phyloP scores from a whole-genome alignment of 92 coral and sea anemone genomes.

The Umimayanthus kanabou region DNA sequence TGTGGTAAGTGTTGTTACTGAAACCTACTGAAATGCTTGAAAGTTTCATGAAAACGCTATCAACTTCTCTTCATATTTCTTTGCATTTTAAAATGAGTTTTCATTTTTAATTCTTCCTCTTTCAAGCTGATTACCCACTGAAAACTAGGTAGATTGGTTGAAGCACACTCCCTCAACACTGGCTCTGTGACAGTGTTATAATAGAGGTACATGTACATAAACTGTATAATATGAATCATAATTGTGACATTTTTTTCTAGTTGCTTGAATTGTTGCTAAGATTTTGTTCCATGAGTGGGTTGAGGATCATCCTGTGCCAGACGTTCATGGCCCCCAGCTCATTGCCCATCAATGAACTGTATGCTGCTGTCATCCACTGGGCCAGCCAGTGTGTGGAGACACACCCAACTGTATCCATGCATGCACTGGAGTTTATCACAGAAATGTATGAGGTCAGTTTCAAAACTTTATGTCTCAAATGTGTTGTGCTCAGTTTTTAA shows the following conservation, averaged over 20 bases:
- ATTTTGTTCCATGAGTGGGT: slow-evolving; percentile 85
- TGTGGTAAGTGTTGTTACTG: too few species aligned
- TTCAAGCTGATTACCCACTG: too few species aligned
- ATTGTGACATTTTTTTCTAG: slow-evolving; percentile 45
- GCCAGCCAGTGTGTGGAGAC: slow-evolving; percentile 73
- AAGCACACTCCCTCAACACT: too few species aligned
- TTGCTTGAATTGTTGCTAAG: slow-evolving; percentile 86
- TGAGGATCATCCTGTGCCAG: slow-evolving; percentile 65
- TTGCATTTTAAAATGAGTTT: too few species aligned
- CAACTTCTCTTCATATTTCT: too few species aligned
- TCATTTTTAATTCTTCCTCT: too few species aligned
- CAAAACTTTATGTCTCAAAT: neutral
- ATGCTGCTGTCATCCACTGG: slow-evolving; percentile 80
- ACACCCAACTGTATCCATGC: slow-evolving; percentile 76
- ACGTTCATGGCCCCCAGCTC: slow-evolving; percentile 62
- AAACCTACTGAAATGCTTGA: too few species aligned
- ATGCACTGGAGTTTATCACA: slow-evolving; percentile 89
- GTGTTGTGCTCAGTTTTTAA: neutral
- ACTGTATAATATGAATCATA: neutral
- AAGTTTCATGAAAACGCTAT: too few species aligned
- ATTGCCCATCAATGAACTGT: slow-evolving; percentile 60
- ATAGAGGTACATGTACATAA: neutral
- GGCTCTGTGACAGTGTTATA: too few species aligned
- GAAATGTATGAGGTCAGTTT: slow-evolving; percentile 90
- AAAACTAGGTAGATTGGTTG: too few species aligned